These are phyloP conservation scores for Epirrhoe alternata DNA, from an alignment of 2,888 invertebrate genomes.

Conservation along the genomic window DNA sequence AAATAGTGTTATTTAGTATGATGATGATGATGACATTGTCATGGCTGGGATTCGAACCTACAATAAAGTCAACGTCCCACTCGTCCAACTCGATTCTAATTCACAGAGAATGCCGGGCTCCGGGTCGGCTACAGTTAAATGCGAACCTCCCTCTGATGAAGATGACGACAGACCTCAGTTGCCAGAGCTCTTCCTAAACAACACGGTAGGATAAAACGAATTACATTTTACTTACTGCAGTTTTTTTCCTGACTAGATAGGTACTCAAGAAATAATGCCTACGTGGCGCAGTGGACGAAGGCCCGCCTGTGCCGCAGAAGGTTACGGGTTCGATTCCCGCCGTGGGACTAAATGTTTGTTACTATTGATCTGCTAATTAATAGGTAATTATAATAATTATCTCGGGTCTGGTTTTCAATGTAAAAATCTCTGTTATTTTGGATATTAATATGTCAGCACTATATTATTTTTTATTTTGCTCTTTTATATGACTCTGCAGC, in stretches of 20 bases:
- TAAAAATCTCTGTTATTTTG: no score
- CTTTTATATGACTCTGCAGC: constrained; percentile 39
- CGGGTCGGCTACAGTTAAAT: constrained; percentile 65
- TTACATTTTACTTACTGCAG: no score
- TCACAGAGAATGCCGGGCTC: constrained; percentile 73
- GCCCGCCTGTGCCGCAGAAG: no score
- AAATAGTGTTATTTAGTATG: no score
- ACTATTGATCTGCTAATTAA: no score
- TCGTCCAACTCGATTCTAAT: not conserved
- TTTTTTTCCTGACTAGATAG: no score
- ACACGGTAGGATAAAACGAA: constrained; percentile 54
- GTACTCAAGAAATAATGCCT: no score
- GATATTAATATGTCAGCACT: not conserved
- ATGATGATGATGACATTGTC: not conserved
- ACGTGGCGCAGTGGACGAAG: not conserved
- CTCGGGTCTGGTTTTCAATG: no score
- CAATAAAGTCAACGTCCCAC: not conserved
- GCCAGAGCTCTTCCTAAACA: constrained; percentile 56
- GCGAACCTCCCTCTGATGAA: constrained; percentile 73
- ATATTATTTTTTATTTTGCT: not conserved
- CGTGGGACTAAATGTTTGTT: no score
- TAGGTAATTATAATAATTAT: no score
- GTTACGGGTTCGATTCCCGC: no score
- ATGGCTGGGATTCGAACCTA: not conserved
- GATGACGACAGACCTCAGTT: constrained; percentile 67